Evolutionary conservation across 2,113 vertebrate genomes (phyloP).

Genomic region (Cavia porcellus): DNA sequence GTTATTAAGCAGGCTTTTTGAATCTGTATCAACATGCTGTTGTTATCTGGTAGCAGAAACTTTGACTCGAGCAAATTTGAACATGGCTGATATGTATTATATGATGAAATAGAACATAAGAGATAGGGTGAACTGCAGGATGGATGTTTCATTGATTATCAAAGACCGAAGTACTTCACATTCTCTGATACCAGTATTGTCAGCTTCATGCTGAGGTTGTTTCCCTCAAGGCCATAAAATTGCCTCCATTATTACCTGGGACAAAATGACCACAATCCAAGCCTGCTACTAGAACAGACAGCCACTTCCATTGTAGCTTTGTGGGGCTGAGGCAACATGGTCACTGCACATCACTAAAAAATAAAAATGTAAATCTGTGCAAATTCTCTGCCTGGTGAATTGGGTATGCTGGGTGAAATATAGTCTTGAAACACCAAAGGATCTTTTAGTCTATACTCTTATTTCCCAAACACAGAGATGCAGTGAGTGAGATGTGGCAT

Average conservation of each 20-base stretch:
- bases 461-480: not conserved
- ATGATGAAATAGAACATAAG: rapidly evolving
- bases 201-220: not conserved
- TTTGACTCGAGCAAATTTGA: not conserved
- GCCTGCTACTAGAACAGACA: rapidly evolving
- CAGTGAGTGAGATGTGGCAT: not conserved
- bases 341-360: not conserved
- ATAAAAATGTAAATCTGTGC: not conserved
- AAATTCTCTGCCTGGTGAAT: too few relatives aligned
- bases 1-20: not conserved
- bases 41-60: not conserved
- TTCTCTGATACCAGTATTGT: not conserved
- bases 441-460: not conserved
- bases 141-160: too few relatives aligned
- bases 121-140: too few relatives aligned
- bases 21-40: not conserved
- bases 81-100: rapidly evolving
- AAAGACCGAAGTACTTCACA: not conserved
- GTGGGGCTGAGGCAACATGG: rapidly evolving
- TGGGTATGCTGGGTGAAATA: not conserved
- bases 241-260: not conserved
- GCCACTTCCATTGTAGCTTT: rapidly evolving
- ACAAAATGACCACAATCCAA: not conserved
- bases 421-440: not conserved
- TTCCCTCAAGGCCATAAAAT: rapidly evolving